Conservation (phyloP, 2,888 invertebrate genomes). For the Pachliopta kotzebuea region DNA sequence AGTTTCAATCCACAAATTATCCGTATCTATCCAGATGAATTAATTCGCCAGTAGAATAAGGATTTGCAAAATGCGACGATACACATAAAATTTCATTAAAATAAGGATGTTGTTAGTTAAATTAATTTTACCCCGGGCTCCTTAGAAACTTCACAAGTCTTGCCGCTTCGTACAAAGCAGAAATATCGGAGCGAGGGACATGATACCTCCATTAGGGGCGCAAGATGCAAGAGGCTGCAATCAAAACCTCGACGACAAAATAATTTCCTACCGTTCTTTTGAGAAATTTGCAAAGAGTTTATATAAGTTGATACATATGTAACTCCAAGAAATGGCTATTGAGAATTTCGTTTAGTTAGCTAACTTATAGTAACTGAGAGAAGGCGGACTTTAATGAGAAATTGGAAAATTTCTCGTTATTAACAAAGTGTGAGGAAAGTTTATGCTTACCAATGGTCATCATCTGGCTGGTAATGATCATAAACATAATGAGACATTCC, state of each 20-base stretch:
- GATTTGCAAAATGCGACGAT: slow-evolving; percentile 1
- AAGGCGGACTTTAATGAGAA: too few species aligned
- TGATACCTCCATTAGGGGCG: slow-evolving; percentile 59
- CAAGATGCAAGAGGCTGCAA: slow-evolving; percentile 49
- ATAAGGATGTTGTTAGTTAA: background rate
- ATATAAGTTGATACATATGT: background rate
- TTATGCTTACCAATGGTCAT: too few species aligned
- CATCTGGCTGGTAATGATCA: too few species aligned
- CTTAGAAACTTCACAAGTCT: slow-evolving; percentile 5
- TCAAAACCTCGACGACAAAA: slow-evolving; percentile 42
- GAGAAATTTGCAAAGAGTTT: background rate
- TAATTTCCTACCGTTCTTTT: slow-evolving; percentile 29
- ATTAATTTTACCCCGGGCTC: slow-evolving; percentile 1
- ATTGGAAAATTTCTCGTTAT: too few species aligned
- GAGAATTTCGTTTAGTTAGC: background rate
- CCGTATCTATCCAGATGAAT: background rate
- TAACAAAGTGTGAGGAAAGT: too few species aligned
- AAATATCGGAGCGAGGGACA: slow-evolving; percentile 38
- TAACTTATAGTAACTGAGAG: too few species aligned
- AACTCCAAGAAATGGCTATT: background rate
- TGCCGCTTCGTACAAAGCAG: slow-evolving; percentile 15
- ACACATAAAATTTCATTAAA: background rate
- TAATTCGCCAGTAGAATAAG: background rate
- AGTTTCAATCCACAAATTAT: too few species aligned
- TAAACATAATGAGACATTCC: too few species aligned